Evolutionary conservation across 2,888 invertebrate genomes (phyloP).

Genomic region (Drosophila neotestacea): DNA sequence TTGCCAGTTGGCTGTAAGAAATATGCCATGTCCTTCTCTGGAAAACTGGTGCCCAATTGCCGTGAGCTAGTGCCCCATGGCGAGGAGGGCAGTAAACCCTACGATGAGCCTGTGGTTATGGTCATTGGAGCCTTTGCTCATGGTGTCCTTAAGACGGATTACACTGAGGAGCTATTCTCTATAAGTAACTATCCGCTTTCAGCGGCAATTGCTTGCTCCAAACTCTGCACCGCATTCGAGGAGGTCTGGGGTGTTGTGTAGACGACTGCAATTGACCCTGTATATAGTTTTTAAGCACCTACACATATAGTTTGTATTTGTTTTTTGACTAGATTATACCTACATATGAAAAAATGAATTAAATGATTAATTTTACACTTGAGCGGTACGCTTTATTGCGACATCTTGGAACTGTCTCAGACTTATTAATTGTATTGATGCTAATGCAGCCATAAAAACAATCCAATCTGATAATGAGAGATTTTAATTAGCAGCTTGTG

Average conservation of each 20-base stretch:
- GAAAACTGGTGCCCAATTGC: conserved; percentile 89
- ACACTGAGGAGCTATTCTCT: conserved; percentile 95
- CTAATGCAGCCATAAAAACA: neutral
- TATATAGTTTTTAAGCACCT: conserved; percentile 5
- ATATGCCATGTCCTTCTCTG: conserved; percentile 94
- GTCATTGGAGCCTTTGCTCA: conserved; percentile 99
- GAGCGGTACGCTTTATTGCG: conserved; percentile 1
- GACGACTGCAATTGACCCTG: neutral
- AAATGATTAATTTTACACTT: neutral
- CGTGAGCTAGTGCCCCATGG: conserved; percentile 90
- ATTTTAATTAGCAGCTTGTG: no score
- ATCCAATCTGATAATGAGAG: neutral
- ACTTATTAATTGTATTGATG: neutral
- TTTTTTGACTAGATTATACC: conserved; percentile 24
- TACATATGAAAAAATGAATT: neutral
- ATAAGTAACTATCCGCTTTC: conserved; percentile 98
- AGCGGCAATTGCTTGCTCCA: conserved; percentile 97
- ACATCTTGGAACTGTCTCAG: neutral
- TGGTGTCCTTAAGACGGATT: conserved; percentile 95
- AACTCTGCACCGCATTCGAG: conserved; percentile 97
- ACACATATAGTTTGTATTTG: conserved; percentile 26
- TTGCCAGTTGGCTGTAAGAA: conserved; percentile 97
- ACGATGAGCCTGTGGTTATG: conserved; percentile 94
- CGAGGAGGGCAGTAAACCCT: conserved; percentile 85
- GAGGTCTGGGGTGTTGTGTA: conserved; percentile 94